phyloP scores from a whole-genome alignment of 2,113 vertebrate species.

The Balaenoptera acutorostrata region DNA sequence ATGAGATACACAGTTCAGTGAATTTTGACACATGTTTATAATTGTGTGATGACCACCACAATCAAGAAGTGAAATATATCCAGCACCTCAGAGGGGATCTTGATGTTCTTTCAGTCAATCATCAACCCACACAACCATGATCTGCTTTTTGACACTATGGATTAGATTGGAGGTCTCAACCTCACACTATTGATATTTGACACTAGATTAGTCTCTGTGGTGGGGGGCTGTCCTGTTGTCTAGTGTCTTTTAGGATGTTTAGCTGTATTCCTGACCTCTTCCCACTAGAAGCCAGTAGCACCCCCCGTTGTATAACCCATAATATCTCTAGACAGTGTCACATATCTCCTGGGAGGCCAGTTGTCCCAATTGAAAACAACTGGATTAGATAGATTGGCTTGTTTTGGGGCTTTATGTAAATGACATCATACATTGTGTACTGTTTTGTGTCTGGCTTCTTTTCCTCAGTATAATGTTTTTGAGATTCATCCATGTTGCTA shows the following conservation, averaged over 20 bases:
- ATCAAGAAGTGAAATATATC: not conserved
- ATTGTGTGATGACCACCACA: no score
- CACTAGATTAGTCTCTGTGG: not conserved
- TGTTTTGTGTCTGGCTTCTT: no score
- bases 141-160: not conserved
- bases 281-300: not conserved
- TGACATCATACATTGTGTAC: no score
- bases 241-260: no score
- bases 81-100: not conserved
- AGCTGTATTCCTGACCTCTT: not conserved
- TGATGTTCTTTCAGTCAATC: not conserved
- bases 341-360: not conserved
- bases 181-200: not conserved
- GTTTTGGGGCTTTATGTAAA: not conserved
- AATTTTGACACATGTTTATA: no score
- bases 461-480: no score
- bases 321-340: not conserved
- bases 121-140: not conserved
- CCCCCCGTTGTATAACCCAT: not conserved
- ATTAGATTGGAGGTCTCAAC: not conserved
- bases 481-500: no score
- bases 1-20: not conserved
- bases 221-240: not conserved
- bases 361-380: not conserved
- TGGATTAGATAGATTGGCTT: not conserved